A percentile compares a stretch with the other conserved stretches of the same genome.
Conservation (phyloP, 2,113 vertebrate species). For the Sinocyclocheilus anshuiensis region DNA sequence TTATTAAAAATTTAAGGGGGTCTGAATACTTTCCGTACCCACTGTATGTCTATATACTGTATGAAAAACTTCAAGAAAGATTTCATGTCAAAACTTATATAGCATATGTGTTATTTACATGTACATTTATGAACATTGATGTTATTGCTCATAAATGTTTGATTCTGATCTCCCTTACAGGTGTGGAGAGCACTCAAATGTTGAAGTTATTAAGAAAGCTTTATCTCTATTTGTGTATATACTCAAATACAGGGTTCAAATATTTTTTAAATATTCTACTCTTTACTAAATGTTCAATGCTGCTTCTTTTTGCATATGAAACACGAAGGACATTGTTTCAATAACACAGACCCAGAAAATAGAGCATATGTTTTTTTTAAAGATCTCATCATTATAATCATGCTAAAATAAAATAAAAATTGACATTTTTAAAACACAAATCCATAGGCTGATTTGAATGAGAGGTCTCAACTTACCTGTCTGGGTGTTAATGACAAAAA, state of each 20-base stretch:
- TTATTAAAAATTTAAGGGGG: too few species aligned
- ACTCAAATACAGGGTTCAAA: background rate
- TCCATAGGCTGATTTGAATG: background rate
- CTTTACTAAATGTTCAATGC: background rate
- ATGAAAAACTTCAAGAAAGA: conserved; percentile 16
- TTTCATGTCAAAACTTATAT: background rate
- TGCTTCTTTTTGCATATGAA: background rate
- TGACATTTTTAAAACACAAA: background rate
- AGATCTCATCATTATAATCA: background rate
- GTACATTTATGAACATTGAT: background rate
- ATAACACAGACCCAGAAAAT: background rate
- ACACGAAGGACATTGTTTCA: background rate
- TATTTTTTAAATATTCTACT: background rate
- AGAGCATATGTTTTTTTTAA: background rate
- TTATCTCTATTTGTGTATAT: background rate
- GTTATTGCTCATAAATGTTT: background rate
- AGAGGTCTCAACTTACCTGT: conserved; percentile 70
- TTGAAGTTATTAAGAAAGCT: background rate
- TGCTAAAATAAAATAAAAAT: background rate
- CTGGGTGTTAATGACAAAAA: conserved; percentile 80
- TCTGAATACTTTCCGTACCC: too few species aligned
- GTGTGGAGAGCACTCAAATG: background rate
- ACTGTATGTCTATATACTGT: background rate
- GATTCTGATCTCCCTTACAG: background rate
- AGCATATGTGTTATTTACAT: background rate